phyloP scores from a whole-genome alignment of 2,888 invertebrate genomes.

The Sialis fuliginosa region DNA sequence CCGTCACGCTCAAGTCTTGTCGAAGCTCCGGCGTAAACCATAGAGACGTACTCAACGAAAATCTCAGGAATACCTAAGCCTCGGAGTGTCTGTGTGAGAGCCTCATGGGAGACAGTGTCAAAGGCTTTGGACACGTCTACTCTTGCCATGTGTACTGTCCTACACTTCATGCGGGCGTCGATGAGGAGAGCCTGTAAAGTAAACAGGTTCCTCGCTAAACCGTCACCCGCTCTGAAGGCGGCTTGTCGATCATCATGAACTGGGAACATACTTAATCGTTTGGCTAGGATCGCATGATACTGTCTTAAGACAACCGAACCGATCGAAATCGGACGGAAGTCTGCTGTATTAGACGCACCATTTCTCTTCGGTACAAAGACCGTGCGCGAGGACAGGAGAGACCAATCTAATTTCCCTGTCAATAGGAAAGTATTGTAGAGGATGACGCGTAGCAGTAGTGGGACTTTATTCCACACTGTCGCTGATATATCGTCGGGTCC shows the following conservation, averaged over 20 bases:
- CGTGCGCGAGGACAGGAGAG: background rate
- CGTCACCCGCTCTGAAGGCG: slow-evolving; percentile 7
- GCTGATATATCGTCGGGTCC: too few relatives aligned
- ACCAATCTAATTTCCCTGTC: too few relatives aligned
- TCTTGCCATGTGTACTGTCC: slow-evolving; percentile 7
- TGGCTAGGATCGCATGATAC: slow-evolving; percentile 7
- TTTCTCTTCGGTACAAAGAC: slow-evolving; percentile 1
- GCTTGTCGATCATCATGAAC: slow-evolving; percentile 4
- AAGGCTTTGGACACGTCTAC: slow-evolving; percentile 12
- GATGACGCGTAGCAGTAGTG: too few relatives aligned
- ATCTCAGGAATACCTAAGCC: slow-evolving; percentile 4
- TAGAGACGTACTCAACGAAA: slow-evolving; percentile 1
- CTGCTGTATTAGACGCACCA: background rate
- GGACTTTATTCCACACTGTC: too few relatives aligned
- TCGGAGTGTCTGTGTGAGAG: slow-evolving; percentile 5
- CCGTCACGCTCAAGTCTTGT: slow-evolving; percentile 7
- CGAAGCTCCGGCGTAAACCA: background rate
- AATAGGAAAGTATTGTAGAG: too few relatives aligned
- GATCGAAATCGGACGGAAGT: slow-evolving; percentile 8
- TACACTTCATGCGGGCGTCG: background rate
- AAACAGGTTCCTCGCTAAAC: slow-evolving; percentile 3
- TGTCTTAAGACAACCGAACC: slow-evolving; percentile 5
- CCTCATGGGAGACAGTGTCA: slow-evolving; percentile 9
- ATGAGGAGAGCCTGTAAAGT: slow-evolving; percentile 2
- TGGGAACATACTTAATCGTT: background rate